phyloP scores from a whole-genome alignment of 2,113 vertebrate species.

The Syngnathus scovelli region DNA sequence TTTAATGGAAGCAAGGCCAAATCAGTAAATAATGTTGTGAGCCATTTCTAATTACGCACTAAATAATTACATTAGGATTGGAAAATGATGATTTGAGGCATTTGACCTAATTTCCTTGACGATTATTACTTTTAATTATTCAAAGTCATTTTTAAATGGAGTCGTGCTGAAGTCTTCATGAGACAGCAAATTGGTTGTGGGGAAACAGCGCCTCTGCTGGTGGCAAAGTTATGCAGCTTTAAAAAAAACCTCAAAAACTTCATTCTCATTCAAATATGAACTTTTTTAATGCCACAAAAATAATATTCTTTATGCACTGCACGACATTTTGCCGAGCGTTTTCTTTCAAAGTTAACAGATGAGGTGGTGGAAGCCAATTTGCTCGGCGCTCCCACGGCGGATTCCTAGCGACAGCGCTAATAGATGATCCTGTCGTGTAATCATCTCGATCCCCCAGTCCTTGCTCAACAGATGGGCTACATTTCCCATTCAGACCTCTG shows the following conservation, averaged over 20 bases:
- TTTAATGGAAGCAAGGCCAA: not conserved
- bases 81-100: too few species aligned
- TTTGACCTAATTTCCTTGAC: too few species aligned
- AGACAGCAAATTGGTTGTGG: too few species aligned
- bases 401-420: conserved; percentile 55
- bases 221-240: too few species aligned
- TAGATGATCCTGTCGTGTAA: conserved; percentile 57
- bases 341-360: conserved; percentile 12
- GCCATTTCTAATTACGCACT: too few species aligned
- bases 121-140: too few species aligned
- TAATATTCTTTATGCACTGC: not conserved
- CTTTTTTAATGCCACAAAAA: not conserved
- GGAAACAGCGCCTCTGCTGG: too few species aligned
- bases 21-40: too few species aligned
- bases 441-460: conserved; percentile 51
- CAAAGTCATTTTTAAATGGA: too few species aligned
- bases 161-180: too few species aligned
- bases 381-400: conserved; percentile 34
- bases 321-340: not conserved
- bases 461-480: conserved; percentile 49
- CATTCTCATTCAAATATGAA: not conserved
- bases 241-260: too few species aligned
- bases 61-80: too few species aligned
- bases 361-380: conserved; percentile 23
- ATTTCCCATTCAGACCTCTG: conserved; percentile 43